A percentile compares a stretch with the other conserved stretches of the same genome.
phyloP scores from a whole-genome alignment of 2,888 invertebrate genomes.

The Lepetodrilus schrolli region DNA sequence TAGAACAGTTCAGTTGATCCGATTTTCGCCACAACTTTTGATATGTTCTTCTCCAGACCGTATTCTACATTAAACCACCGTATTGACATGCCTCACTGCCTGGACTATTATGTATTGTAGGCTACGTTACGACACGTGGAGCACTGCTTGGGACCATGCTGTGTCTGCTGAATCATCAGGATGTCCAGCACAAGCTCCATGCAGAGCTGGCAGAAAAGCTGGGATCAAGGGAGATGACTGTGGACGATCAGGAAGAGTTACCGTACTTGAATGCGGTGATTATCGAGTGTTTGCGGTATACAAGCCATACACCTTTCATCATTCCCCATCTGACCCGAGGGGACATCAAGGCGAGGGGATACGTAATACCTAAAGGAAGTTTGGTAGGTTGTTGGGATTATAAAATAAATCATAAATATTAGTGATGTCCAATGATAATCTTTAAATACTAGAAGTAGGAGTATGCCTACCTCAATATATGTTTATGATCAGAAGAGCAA shows the following conservation, averaged over 20 bases:
- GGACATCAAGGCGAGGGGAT: neutral
- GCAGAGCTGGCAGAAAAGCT: neutral
- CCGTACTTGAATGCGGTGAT: neutral
- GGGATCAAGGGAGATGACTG: slow-evolving; percentile 6
- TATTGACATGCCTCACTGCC: too few relatives aligned
- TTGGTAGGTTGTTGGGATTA: neutral
- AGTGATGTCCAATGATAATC: too few relatives aligned
- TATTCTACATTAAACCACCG: too few relatives aligned
- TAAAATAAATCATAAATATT: neutral
- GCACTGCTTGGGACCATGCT: neutral
- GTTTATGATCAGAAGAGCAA: too few relatives aligned
- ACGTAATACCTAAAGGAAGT: neutral
- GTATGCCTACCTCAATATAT: too few relatives aligned
- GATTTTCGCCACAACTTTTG: too few relatives aligned
- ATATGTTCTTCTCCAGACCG: too few relatives aligned
- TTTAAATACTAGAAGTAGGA: too few relatives aligned
- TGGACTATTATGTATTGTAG: too few relatives aligned
- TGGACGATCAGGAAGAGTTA: neutral
- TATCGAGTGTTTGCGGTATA: neutral
- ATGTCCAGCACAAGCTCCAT: slow-evolving; percentile 1
- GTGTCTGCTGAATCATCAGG: neutral
- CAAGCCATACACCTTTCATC: slow-evolving; percentile 5
- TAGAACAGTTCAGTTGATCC: too few relatives aligned
- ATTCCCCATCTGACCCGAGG: neutral
- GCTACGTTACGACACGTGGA: slow-evolving; percentile 17